These are phyloP conservation scores for Aphaenogaster rudis DNA, from an alignment of 1,140 invertebrate species.

Conservation along the genomic window DNA sequence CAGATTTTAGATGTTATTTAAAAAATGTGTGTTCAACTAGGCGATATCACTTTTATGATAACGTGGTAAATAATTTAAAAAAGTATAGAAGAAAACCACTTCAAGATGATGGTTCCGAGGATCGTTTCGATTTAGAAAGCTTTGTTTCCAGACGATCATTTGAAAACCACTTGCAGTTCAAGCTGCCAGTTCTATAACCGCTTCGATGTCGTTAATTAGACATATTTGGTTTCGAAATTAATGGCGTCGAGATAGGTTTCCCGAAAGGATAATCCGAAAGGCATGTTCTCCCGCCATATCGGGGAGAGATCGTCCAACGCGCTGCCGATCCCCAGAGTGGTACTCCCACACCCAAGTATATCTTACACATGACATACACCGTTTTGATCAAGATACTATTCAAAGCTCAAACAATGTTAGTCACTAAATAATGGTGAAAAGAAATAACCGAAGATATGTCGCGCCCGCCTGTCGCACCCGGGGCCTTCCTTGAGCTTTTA, in stretches of 20 bases:
- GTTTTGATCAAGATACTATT: constrained; percentile 87
- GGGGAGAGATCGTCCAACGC: constrained; percentile 48
- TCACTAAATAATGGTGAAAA: constrained; percentile 87
- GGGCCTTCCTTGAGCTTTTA: constrained; percentile 52
- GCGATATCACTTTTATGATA: neutral
- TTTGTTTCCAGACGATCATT: neutral
- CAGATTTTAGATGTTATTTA: neutral
- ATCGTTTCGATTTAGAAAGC: neutral
- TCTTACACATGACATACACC: constrained; percentile 88
- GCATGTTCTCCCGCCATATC: neutral
- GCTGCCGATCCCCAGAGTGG: constrained; percentile 76
- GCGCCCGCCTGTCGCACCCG: constrained; percentile 75
- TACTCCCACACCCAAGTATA: constrained; percentile 87
- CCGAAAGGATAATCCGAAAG: neutral
- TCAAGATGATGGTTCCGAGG: neutral
- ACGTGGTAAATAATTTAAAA: constrained; percentile 7
- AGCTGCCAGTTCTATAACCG: neutral
- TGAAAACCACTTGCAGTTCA: neutral
- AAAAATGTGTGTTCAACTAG: neutral
- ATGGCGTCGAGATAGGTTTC: neutral
- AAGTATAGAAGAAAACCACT: neutral
- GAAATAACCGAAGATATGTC: constrained; percentile 84
- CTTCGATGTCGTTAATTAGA: constrained; percentile 17
- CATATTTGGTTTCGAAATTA: neutral
- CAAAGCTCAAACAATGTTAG: constrained; percentile 88